Evolutionary conservation across 2,797 vertebrate genomes (phyloP), one percentile per base, ranked within the genome.

Genomic region (Adrianichthys oophorus): DNA sequence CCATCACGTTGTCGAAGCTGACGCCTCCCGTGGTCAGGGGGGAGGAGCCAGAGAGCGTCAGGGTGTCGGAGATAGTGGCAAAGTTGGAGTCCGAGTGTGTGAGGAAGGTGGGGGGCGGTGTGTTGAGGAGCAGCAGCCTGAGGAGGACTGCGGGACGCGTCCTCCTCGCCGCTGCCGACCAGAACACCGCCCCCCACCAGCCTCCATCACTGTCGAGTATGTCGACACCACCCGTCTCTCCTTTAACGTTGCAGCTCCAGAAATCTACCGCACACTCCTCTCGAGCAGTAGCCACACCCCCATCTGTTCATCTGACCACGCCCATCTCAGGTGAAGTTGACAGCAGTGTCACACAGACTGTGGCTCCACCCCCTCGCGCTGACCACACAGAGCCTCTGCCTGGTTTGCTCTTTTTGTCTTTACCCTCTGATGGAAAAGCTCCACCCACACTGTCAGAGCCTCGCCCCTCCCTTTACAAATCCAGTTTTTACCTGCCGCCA

Each of bases 41-140:
- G 26, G 93, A 94, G 63, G 82, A 89, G 74, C 74, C 74, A 0
- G 96, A 98, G 65, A 92, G 93, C 0, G 57, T 98, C 62, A 85
- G 89, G 0, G 97, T 98, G 68, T 91, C 94, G 4, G 95, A 98
- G 86, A 95, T 98, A 94, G 96, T 99, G 52, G 97, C 97, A 16
- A 93, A 74, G 90, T 86, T 98, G 65, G 97, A 99, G 80, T 96
- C 94, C 0, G 94, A 97, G 78, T 96, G 95, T 82, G 83, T 95
- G 84, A 87, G 79, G 79, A 48, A 50, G 83, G 84, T 58, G 48
- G 90, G 4, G 90, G 92, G 92, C 0, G 83, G 88, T 15, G 90
- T 97, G 47, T 96, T 95, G 0, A 85, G 94, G 18, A 97, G 78
- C 85, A 95, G 92, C 89, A 95, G 95, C 83, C 93, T 96, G 79